Percentiles rank a stretch among this genome's conserved stretches.
phyloP scores from a whole-genome alignment of 2,888 invertebrate species.

The Drosophila incognita region DNA sequence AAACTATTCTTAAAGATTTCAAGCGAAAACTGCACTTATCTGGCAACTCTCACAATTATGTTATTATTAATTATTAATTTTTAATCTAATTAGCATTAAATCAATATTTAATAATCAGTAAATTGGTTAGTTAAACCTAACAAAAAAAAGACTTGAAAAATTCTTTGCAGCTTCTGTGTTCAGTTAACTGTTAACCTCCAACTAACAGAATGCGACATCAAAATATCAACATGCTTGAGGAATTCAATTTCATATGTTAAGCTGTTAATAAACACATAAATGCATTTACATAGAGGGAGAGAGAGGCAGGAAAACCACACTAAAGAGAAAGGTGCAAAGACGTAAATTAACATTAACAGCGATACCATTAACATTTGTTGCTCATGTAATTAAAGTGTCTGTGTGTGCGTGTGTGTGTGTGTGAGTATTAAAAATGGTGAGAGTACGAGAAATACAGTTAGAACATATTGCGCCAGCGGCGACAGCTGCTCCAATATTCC shows the following conservation, averaged over 20 bases:
- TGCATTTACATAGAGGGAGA: not conserved
- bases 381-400: conserved; percentile 30
- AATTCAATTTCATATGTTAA: conserved; percentile 1
- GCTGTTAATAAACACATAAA: conserved; percentile 10
- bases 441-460: not conserved
- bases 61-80: not conserved
- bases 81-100: not conserved
- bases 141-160: not conserved
- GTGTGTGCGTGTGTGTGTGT: not conserved
- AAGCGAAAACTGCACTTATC: not conserved
- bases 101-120: too few relatives aligned
- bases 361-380: conserved; percentile 43
- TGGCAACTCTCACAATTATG: not conserved
- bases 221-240: not conserved
- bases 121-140: too few relatives aligned
- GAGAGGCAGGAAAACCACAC: not conserved
- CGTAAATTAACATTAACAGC: conserved; percentile 38
- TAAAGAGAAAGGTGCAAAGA: conserved; percentile 19
- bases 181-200: not conserved
- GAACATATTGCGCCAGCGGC: conserved; percentile 54
- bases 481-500: conserved; percentile 58
- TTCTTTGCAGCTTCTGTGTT: not conserved
- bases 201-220: not conserved
- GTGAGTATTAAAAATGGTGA: conserved; percentile 13
- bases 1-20: not conserved